Base-by-base conservation (phyloP, 2,888 invertebrate genomes). In the Brachynemurus nebulosus region DNA sequence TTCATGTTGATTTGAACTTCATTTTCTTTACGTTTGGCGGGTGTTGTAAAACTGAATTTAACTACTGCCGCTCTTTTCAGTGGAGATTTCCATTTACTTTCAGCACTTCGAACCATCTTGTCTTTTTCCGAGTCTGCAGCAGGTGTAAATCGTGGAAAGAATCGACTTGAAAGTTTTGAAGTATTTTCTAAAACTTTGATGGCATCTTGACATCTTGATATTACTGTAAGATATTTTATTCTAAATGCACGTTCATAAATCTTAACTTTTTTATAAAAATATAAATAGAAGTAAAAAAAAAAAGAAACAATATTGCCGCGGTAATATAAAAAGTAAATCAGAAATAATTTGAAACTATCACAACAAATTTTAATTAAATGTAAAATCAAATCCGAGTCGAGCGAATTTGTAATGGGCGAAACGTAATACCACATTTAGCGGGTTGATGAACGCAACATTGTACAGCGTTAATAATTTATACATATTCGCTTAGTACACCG, bases 181-280 rank as follows among this genome's bases (percentile, higher is more conserved):
- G 55, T 54, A 33, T 50, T 53, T 30, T 51, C 57, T 48, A 64
- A 50, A 40, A 55, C 49, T 50, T 57, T 62, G 47, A 65, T 54
- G 11, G 61, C 62, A 45, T 64, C 64, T 53, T 65, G 64, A 55
- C 64, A 64, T 47, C 61, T 57, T 50, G 60, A 57, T 53, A 65
- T 61, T 47, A 64, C 65, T 65, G 60, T 41, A 63, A 39, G 8
- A 19, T 23, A 33, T 36, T 17, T 11, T 7, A 36, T 3, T 36
- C n/a, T 36, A 18, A 16, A 18, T 11, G 3, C 11, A 2, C 4
- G 12, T 4, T 4, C 3, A 30, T 30, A 30, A 30, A 30, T n/a
- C 3, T 4, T 4, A 30, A 30, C 4, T 30, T 3, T 30, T 4
- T 30, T 30, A n/a, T 30, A 4, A 30, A 4, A 11, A 3, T 30